A percentile compares a stretch with the other conserved stretches of the same genome.
Conservation (phyloP, 2,797 vertebrate species). For the Hapalemur alaotrensis region DNA sequence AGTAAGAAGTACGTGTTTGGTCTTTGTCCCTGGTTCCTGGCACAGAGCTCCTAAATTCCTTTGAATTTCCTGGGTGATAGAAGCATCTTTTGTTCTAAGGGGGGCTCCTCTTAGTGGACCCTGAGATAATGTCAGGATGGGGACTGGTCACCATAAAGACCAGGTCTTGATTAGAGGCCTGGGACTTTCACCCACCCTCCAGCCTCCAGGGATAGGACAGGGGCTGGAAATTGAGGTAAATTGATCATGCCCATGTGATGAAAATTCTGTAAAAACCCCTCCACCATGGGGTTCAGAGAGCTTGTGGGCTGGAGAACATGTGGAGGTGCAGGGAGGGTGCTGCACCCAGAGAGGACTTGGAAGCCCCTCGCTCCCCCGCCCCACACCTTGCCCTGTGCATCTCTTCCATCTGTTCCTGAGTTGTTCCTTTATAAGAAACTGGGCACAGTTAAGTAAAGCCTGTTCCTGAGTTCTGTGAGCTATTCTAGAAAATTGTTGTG, state of each 20-base stretch:
- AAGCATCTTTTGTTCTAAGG: neutral
- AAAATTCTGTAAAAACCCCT: neutral
- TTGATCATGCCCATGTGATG: accelerated
- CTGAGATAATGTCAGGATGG: neutral
- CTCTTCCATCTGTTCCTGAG: neutral
- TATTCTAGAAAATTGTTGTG: neutral
- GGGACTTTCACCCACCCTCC: neutral
- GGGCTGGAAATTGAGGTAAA: neutral
- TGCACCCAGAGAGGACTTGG: accelerated
- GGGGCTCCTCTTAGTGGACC: neutral
- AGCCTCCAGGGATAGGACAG: neutral
- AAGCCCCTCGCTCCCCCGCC: accelerated
- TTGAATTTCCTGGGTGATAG: neutral
- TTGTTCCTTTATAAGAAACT: neutral
- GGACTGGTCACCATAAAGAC: neutral
- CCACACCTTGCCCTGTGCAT: accelerated
- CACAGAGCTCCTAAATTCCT: neutral
- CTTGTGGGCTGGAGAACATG: neutral
- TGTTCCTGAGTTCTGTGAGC: neutral
- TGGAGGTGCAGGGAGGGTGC: too few species aligned
- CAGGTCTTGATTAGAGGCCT: neutral
- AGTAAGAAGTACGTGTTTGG: neutral
- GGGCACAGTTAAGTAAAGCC: neutral
- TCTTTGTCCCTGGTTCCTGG: neutral
- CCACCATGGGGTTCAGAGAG: neutral